Percentiles rank a stretch among this genome's conserved stretches.
These are phyloP conservation scores for Lithosia quadra DNA, from an alignment of 2,888 invertebrate genomes.

Conservation along the genomic window DNA sequence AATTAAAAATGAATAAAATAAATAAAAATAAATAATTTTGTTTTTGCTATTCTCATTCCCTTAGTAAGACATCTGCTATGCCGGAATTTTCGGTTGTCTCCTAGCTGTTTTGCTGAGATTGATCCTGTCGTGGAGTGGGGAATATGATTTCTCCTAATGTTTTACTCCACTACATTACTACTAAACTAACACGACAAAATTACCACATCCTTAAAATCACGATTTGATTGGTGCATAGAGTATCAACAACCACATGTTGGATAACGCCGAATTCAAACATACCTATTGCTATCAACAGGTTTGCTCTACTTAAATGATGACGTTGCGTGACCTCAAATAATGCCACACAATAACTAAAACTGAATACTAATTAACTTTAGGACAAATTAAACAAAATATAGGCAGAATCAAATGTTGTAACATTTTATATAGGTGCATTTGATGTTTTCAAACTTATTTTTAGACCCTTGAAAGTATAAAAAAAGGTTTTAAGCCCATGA, in stretches of 20 bases:
- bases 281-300: not conserved
- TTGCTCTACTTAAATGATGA: not conserved
- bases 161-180: not conserved
- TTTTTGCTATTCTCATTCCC: not conserved
- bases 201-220: not conserved
- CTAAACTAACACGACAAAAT: not conserved
- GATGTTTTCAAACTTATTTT: not conserved
- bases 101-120: not conserved
- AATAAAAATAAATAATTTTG: too few relatives aligned
- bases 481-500: not conserved
- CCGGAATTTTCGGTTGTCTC: not conserved
- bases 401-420: not conserved
- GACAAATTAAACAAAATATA: not conserved
- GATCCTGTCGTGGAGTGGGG: not conserved
- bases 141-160: not conserved
- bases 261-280: not conserved
- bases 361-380: not conserved
- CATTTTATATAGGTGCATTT: too few relatives aligned
- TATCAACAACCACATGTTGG: not conserved
- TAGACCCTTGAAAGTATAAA: not conserved
- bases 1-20: too few relatives aligned
- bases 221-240: not conserved
- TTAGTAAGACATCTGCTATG: slow-evolving; percentile 1
- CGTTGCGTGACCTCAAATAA: not conserved
- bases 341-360: not conserved